Percentiles rank a stretch among this genome's conserved stretches.
Evolutionary conservation across 2,113 vertebrate genomes (phyloP).

Genomic region (Apodemus speciosus): DNA sequence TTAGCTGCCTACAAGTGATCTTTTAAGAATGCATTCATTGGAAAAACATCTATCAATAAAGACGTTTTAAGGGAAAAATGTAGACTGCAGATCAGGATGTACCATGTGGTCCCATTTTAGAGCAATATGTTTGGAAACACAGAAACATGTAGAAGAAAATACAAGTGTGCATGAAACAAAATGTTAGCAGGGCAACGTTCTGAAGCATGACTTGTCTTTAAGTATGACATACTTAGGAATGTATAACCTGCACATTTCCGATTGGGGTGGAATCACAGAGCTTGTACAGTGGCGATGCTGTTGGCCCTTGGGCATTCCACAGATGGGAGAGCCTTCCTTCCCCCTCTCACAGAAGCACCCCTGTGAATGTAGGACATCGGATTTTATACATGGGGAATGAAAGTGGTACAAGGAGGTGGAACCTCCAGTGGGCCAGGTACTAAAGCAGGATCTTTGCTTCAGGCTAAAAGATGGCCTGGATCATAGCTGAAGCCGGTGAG

Average conservation of each 20-base stretch:
- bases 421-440: neutral
- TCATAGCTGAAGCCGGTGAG: neutral
- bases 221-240: neutral
- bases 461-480: too few species aligned
- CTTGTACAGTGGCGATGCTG: neutral
- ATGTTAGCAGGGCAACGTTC: neutral
- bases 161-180: neutral
- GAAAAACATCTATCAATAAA: constrained; percentile 1
- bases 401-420: neutral
- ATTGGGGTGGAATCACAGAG: neutral
- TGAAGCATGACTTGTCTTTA: neutral
- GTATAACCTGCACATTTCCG: neutral
- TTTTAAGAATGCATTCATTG: neutral
- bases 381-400: neutral
- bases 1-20: neutral
- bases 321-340: neutral
- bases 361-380: neutral
- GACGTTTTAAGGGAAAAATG: neutral
- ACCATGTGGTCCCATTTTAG: neutral
- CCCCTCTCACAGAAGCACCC: neutral
- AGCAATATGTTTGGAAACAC: neutral
- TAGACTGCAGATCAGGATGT: neutral
- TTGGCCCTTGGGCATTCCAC: neutral
- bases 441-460: too few species aligned
- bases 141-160: neutral